Percentiles rank a stretch among this genome's conserved stretches.
Conservation (phyloP, 2,888 invertebrate genomes). For the Chrysolina haemoptera region DNA sequence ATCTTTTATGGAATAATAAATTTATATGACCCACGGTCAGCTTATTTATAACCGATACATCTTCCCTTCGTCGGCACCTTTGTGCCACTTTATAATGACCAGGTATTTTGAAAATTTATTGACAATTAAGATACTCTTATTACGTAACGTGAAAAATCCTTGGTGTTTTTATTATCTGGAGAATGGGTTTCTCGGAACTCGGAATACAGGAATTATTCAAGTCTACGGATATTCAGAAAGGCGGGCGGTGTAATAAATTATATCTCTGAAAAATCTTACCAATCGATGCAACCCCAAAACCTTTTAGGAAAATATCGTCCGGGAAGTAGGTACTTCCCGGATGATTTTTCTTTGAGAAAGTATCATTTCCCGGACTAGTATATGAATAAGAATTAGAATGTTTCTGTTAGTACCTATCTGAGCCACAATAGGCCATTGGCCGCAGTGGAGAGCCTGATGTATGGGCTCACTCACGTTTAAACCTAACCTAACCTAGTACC, state of each 20-base stretch:
- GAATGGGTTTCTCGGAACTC: constrained; percentile 33
- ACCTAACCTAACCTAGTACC: too few species aligned
- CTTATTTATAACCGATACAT: constrained; percentile 57
- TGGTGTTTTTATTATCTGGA: constrained; percentile 38
- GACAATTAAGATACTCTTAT: constrained; percentile 62
- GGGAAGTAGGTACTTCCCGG: too few species aligned
- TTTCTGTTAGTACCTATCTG: too few species aligned
- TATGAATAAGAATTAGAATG: too few species aligned
- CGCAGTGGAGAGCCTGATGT: too few species aligned
- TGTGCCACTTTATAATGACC: constrained; percentile 63
- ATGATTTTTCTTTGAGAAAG: too few species aligned
- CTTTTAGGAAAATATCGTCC: too few species aligned
- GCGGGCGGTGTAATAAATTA: not conserved
- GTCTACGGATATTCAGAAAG: constrained; percentile 19
- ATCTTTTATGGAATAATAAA: constrained; percentile 16
- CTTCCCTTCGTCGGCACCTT: constrained; percentile 63
- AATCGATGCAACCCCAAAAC: not conserved
- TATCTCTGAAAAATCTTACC: not conserved
- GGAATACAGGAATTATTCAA: constrained; percentile 28
- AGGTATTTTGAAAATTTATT: constrained; percentile 66
- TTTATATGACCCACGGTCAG: constrained; percentile 9
- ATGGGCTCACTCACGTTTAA: too few species aligned
- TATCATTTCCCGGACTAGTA: too few species aligned
- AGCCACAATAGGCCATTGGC: too few species aligned
- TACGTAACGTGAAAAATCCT: constrained; percentile 49